Conservation (phyloP, 2,113 vertebrate genomes). For the Eptatretus burgeri region DNA sequence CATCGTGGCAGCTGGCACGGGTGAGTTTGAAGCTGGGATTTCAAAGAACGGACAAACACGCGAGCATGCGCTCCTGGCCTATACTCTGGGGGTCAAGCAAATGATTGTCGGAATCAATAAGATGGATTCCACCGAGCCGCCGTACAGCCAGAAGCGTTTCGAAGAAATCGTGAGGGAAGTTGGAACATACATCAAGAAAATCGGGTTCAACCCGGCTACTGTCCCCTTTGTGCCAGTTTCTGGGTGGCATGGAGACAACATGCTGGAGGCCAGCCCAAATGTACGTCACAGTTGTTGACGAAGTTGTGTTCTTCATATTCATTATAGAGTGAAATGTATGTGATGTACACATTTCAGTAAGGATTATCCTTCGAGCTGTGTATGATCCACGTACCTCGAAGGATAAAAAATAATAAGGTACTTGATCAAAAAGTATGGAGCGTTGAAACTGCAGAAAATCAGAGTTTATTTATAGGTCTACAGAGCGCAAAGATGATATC, state of each 20-base stretch:
- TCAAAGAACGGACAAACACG: slow-evolving; percentile 38
- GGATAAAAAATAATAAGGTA: too few relatives aligned
- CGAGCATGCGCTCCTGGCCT: slow-evolving; percentile 32
- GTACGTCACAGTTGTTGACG: slow-evolving; percentile 12
- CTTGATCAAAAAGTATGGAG: too few relatives aligned
- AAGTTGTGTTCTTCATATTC: too few relatives aligned
- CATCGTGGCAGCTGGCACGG: slow-evolving; percentile 28
- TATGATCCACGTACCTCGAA: too few relatives aligned
- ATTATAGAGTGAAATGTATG: too few relatives aligned
- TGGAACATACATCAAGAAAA: slow-evolving; percentile 21
- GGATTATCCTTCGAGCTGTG: too few relatives aligned
- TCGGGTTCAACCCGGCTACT: slow-evolving; percentile 17
- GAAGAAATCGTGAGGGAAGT: slow-evolving; percentile 21
- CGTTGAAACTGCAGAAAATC: too few relatives aligned
- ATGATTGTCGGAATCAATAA: slow-evolving; percentile 20
- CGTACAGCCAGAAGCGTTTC: slow-evolving; percentile 17
- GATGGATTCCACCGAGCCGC: slow-evolving; percentile 20
- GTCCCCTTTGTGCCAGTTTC: slow-evolving; percentile 20
- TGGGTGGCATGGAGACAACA: slow-evolving; percentile 20
- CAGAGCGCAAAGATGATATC: too few relatives aligned
- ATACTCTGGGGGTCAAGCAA: slow-evolving; percentile 27
- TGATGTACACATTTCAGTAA: too few relatives aligned
- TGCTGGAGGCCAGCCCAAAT: slow-evolving; percentile 16
- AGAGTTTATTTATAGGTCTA: too few relatives aligned
- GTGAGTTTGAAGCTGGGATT: slow-evolving; percentile 36